A percentile compares a stretch with the other conserved stretches of the same genome.
Evolutionary conservation across 1,140 invertebrate species (phyloP).

Genomic region (Caenorhabditis briggsae): DNA sequence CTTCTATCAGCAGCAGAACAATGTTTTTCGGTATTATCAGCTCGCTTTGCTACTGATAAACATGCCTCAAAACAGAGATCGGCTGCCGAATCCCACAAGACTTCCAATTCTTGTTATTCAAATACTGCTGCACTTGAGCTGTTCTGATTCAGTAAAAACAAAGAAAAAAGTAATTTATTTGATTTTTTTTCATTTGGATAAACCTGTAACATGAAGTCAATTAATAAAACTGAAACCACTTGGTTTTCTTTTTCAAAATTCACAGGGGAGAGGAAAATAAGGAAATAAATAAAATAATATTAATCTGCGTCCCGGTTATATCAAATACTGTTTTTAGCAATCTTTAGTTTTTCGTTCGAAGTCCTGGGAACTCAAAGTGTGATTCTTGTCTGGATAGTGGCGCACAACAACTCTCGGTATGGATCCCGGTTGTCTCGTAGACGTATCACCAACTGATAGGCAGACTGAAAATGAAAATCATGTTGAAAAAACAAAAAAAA

Average conservation of each 20-base stretch:
- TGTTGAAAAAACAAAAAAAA: neutral
- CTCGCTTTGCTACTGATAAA: constrained; percentile 8
- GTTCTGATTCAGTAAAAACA: constrained; percentile 17
- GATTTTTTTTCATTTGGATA: neutral
- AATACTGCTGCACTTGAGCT: neutral
- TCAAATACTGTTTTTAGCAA: constrained; percentile 27
- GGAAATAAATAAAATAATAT: neutral
- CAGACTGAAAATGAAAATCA: constrained; percentile 37
- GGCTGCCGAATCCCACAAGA: constrained; percentile 22
- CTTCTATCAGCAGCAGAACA: neutral
- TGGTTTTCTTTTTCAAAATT: neutral
- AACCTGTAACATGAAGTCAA: constrained; percentile 47
- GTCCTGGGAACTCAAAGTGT: constrained; percentile 11
- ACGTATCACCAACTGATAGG: constrained; percentile 59
- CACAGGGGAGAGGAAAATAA: constrained; percentile 17
- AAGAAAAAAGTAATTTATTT: constrained; percentile 22
- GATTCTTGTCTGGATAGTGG: constrained; percentile 62
- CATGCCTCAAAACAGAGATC: constrained; percentile 41
- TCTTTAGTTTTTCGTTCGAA: neutral
- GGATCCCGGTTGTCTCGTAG: constrained; percentile 54
- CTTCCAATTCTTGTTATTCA: constrained; percentile 48
- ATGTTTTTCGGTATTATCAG: constrained; percentile 9
- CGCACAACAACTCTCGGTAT: constrained; percentile 61
- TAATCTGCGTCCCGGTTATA: constrained; percentile 15
- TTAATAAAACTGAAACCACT: neutral